Evolutionary conservation across 2,797 vertebrate species (phyloP).

Genomic region (Lithobates pipiens): DNA sequence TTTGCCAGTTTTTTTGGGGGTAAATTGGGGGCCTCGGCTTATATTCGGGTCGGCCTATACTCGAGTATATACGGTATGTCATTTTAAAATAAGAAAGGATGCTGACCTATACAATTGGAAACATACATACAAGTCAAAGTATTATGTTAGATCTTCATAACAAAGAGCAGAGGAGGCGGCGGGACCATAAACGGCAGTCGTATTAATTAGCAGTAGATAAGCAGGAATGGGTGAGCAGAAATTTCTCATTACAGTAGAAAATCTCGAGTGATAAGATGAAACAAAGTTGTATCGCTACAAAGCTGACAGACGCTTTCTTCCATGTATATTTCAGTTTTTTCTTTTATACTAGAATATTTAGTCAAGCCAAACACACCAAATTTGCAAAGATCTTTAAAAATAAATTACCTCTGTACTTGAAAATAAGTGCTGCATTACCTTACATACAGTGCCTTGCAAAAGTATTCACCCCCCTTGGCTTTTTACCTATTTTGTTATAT

Average conservation of each 20-base stretch:
- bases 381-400: neutral
- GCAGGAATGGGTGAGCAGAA: slow-evolving; percentile 65
- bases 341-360: neutral
- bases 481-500: no score
- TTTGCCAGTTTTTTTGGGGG: no score
- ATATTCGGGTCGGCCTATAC: no score
- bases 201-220: slow-evolving; percentile 68
- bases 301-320: neutral
- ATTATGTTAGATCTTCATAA: slow-evolving; percentile 61
- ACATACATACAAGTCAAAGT: slow-evolving; percentile 36
- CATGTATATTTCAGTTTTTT: neutral
- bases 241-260: slow-evolving; percentile 71
- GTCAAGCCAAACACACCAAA: neutral
- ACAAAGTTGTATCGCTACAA: slow-evolving; percentile 68
- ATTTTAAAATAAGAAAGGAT: slow-evolving; percentile 36
- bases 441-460: no score
- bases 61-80: no score
- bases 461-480: no score
- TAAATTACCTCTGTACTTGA: no score
- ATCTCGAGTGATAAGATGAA: slow-evolving; percentile 64
- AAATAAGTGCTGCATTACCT: no score
- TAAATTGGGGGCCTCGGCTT: no score
- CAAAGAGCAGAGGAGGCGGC: slow-evolving; percentile 49
- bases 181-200: slow-evolving; percentile 66
- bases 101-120: slow-evolving; percentile 10